Evolutionary conservation across 1,140 invertebrate genomes (phyloP).

Genomic region (Sinella curviseta): DNA sequence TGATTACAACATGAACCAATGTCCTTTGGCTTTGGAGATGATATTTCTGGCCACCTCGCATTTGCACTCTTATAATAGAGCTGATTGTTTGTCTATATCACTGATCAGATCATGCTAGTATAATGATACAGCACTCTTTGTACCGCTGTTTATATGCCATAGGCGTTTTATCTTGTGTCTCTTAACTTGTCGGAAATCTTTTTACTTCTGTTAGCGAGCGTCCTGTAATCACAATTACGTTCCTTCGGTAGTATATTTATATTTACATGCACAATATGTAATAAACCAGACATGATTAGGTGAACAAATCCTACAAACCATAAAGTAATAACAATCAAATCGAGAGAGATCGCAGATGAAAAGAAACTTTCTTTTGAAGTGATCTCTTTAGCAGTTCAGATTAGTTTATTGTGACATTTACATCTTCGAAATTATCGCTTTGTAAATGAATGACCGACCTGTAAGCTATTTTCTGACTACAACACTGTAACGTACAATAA

Average conservation of each 20-base stretch:
- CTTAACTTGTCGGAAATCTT: not conserved
- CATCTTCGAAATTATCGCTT: not conserved
- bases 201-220: not conserved
- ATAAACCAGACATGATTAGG: constrained; percentile 6
- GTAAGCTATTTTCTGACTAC: too few relatives aligned
- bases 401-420: constrained; percentile 16
- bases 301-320: not conserved
- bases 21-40: too few relatives aligned
- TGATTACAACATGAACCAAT: too few relatives aligned
- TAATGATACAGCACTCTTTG: not conserved
- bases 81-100: too few relatives aligned
- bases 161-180: not conserved
- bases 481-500: not conserved
- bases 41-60: too few relatives aligned
- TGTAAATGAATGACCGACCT: not conserved
- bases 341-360: not conserved
- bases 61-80: too few relatives aligned
- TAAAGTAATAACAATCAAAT: not conserved
- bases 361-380: constrained; percentile 10
- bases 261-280: not conserved
- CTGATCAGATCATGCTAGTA: not conserved
- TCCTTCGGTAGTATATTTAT: too few relatives aligned
- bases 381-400: constrained; percentile 2
- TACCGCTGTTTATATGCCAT: not conserved
- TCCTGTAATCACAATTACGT: not conserved